Conservation (phyloP, 2,888 invertebrate genomes). For the Chymomyza caudatula region DNA sequence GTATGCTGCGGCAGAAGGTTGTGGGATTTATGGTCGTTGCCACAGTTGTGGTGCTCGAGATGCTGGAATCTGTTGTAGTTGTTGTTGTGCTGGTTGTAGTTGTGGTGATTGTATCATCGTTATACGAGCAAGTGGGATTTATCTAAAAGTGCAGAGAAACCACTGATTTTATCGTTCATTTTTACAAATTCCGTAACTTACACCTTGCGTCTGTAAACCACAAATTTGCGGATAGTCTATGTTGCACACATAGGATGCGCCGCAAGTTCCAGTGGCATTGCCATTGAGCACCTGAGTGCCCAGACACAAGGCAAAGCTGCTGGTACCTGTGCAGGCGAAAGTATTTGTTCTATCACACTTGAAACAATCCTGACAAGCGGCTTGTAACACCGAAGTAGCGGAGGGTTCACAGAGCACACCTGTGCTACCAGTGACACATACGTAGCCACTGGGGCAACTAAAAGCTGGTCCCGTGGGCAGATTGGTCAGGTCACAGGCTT, state of each 20-base stretch:
- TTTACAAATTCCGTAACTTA: slow-evolving; percentile 13
- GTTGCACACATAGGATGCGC: slow-evolving; percentile 60
- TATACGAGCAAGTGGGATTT: slow-evolving; percentile 54
- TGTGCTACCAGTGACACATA: slow-evolving; percentile 47
- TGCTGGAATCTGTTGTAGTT: slow-evolving; percentile 17
- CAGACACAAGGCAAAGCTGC: slow-evolving; percentile 62
- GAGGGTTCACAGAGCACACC: slow-evolving; percentile 56
- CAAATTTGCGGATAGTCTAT: slow-evolving; percentile 44
- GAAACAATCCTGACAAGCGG: slow-evolving; percentile 62
- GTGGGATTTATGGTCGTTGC: slow-evolving; percentile 33
- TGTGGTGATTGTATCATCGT: slow-evolving; percentile 30
- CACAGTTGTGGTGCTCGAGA: slow-evolving; percentile 23
- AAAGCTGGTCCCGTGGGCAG: slow-evolving; percentile 39
- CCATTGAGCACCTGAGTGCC: slow-evolving; percentile 45
- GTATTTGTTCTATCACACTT: slow-evolving; percentile 52
- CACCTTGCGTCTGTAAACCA: slow-evolving; percentile 31
- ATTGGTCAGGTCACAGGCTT: slow-evolving; percentile 51
- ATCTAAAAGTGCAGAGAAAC: slow-evolving; percentile 18
- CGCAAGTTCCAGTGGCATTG: slow-evolving; percentile 49
- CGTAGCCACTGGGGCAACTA: slow-evolving; percentile 51
- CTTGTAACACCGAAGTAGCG: slow-evolving; percentile 7
- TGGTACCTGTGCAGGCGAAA: slow-evolving; percentile 66
- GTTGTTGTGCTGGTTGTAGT: slow-evolving; percentile 12
- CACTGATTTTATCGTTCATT: neutral
- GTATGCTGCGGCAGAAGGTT: slow-evolving; percentile 46